These are phyloP conservation scores for Macroramphosus scolopax DNA, from an alignment of 2,797 vertebrate species.

Conservation along the genomic window DNA sequence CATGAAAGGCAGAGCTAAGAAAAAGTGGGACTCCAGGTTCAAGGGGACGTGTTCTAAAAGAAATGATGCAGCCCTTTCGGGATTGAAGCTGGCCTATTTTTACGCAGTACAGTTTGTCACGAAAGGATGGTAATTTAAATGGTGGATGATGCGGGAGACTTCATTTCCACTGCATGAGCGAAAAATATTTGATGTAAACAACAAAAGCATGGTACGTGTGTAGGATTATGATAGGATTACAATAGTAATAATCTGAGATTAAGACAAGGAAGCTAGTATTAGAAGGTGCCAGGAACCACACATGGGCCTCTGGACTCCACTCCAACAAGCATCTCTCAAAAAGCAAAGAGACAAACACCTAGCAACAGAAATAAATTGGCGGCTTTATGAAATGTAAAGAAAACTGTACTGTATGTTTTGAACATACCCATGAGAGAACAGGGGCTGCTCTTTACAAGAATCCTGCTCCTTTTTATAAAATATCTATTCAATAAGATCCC, in stretches of 20 bases:
- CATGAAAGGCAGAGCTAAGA: constrained; percentile 27
- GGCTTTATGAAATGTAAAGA: constrained; percentile 8
- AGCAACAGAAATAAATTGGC: constrained; percentile 17
- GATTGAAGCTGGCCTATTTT: constrained; percentile 52
- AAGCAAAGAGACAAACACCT: constrained; percentile 6
- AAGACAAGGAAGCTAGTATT: constrained; percentile 53
- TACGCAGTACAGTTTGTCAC: constrained; percentile 32
- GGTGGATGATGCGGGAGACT: constrained; percentile 19
- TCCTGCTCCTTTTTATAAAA: constrained; percentile 35
- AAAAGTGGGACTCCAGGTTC: constrained; percentile 41
- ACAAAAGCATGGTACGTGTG: constrained; percentile 72
- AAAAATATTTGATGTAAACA: constrained; percentile 67
- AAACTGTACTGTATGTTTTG: constrained; percentile 9
- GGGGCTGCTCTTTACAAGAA: constrained; percentile 23
- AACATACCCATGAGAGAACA: constrained; percentile 10
- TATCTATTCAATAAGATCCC: constrained; percentile 46
- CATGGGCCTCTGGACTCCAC: constrained; percentile 23
- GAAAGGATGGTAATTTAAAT: constrained; percentile 37
- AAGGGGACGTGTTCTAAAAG: constrained; percentile 24
- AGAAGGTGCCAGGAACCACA: constrained; percentile 44
- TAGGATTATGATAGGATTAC: constrained; percentile 75
- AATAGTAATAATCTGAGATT: constrained; percentile 73
- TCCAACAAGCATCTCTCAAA: constrained; percentile 26
- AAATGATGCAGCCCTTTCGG: constrained; percentile 34
- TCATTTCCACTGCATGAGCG: constrained; percentile 30